phyloP scores from a whole-genome alignment of 53 echinoderm and acorn worm genomes.

The Stichopus horrens region DNA sequence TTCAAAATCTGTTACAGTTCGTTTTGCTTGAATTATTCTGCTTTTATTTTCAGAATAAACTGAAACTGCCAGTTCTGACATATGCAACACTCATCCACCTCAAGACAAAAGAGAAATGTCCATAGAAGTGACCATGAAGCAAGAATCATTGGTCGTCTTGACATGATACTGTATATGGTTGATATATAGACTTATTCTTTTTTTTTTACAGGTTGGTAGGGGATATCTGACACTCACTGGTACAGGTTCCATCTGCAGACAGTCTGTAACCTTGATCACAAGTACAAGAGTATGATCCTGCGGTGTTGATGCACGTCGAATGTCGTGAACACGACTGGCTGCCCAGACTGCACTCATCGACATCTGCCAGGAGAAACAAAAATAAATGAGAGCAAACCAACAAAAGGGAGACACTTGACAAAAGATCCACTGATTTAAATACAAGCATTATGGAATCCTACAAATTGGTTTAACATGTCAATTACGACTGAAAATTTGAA shows the following conservation, averaged over 20 bases:
- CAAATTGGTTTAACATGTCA: too few species aligned
- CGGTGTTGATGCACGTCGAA: constrained; percentile 14
- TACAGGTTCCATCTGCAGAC: background rate
- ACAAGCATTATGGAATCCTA: background rate
- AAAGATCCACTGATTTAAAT: background rate
- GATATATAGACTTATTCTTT: too few species aligned
- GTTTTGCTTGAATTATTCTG: too few species aligned
- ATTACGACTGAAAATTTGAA: too few species aligned
- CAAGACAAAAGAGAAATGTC: too few species aligned
- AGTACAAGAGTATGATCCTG: constrained; percentile 1
- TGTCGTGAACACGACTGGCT: constrained; percentile 19
- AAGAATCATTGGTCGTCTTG: too few species aligned
- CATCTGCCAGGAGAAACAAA: constrained; percentile 11
- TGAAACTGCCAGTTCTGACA: too few species aligned
- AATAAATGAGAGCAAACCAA: background rate
- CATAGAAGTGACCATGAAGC: too few species aligned
- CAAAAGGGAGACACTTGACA: background rate
- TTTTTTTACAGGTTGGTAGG: too few species aligned
- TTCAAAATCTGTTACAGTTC: too few species aligned
- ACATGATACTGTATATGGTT: background rate
- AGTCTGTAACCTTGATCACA: constrained; percentile 24
- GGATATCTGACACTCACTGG: background rate
- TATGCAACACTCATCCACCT: background rate
- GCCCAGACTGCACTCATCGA: constrained; percentile 35
- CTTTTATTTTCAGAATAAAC: background rate